Evolutionary conservation across 2,888 invertebrate genomes (phyloP).

Genomic region (Morpho helenor): DNA sequence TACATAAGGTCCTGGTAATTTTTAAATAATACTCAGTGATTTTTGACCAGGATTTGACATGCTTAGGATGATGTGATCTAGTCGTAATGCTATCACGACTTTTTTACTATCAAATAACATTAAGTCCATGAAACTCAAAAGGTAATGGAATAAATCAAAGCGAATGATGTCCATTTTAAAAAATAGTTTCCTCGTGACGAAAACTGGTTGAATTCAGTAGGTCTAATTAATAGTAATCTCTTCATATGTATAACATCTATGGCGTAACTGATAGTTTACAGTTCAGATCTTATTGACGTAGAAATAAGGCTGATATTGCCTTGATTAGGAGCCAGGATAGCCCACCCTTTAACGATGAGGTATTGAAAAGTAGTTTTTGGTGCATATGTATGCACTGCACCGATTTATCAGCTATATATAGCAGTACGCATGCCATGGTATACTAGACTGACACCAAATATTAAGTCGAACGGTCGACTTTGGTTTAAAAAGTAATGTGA

Average conservation of each 20-base stretch:
- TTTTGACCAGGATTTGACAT: too few relatives aligned
- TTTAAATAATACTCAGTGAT: too few relatives aligned
- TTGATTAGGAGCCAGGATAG: not conserved
- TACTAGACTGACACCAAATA: slow-evolving; percentile 32
- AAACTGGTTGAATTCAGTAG: slow-evolving; percentile 13
- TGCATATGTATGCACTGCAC: slow-evolving; percentile 15
- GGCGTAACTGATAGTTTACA: not conserved
- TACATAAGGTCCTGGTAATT: too few relatives aligned
- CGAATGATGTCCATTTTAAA: slow-evolving; percentile 13
- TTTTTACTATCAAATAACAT: too few relatives aligned
- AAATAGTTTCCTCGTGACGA: slow-evolving; percentile 11
- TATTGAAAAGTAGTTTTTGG: slow-evolving; percentile 14
- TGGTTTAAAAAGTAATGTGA: slow-evolving; percentile 38
- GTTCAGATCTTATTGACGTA: not conserved
- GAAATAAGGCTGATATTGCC: not conserved
- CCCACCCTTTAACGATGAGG: slow-evolving; percentile 12
- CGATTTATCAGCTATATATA: slow-evolving; percentile 34
- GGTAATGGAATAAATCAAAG: slow-evolving; percentile 3
- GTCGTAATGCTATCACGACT: too few relatives aligned
- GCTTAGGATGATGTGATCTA: too few relatives aligned
- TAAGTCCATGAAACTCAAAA: not conserved
- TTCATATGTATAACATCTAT: not conserved
- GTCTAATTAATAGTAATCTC: slow-evolving; percentile 6
- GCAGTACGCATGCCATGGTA: slow-evolving; percentile 9
- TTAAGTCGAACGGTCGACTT: slow-evolving; percentile 32